Percentiles rank a stretch among this genome's conserved stretches.
Conservation (phyloP, 2,797 vertebrate genomes). For the Lutjanus argentimaculatus region DNA sequence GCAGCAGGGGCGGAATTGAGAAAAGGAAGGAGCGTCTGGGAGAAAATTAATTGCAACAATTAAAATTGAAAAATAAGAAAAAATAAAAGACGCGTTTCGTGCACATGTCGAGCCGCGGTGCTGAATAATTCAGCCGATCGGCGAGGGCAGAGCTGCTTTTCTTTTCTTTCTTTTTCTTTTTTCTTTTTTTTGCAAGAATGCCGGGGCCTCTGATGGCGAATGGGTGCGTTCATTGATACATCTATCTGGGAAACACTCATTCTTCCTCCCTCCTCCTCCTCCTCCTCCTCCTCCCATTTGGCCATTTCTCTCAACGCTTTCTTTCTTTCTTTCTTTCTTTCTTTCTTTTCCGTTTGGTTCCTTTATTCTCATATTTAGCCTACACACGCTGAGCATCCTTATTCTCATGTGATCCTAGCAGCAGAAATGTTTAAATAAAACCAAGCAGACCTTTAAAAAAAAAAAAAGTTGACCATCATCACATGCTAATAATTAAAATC, state of each 20-base stretch:
- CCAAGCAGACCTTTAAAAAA: too few species aligned
- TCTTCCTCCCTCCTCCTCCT: slow-evolving; percentile 65
- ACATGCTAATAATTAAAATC: slow-evolving; percentile 42
- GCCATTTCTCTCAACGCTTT: slow-evolving; percentile 56
- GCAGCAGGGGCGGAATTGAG: slow-evolving; percentile 76
- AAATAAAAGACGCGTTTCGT: slow-evolving; percentile 37
- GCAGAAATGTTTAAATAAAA: neutral
- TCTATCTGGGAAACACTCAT: slow-evolving; percentile 84
- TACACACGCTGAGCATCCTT: neutral
- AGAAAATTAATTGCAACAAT: slow-evolving; percentile 60
- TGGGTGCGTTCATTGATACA: slow-evolving; percentile 89
- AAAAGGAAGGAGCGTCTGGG: slow-evolving; percentile 66
- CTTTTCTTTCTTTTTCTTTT: slow-evolving; percentile 36
- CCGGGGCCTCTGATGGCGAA: slow-evolving; percentile 83
- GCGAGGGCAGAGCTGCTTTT: slow-evolving; percentile 49
- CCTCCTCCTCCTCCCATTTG: slow-evolving; percentile 60
- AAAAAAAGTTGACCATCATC: slow-evolving; percentile 23
- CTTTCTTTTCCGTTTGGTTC: slow-evolving; percentile 30
- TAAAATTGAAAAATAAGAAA: slow-evolving; percentile 20
- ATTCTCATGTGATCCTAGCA: neutral
- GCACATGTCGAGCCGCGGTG: slow-evolving; percentile 64
- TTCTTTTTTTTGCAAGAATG: slow-evolving; percentile 60
- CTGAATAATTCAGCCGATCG: slow-evolving; percentile 73
- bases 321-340: slow-evolving; percentile 41
- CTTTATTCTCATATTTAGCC: slow-evolving; percentile 31